A percentile compares a stretch with the other conserved stretches of the same genome.
Evolutionary conservation across 2,797 vertebrate species (phyloP).

Genomic region (Margarornis squamiger): DNA sequence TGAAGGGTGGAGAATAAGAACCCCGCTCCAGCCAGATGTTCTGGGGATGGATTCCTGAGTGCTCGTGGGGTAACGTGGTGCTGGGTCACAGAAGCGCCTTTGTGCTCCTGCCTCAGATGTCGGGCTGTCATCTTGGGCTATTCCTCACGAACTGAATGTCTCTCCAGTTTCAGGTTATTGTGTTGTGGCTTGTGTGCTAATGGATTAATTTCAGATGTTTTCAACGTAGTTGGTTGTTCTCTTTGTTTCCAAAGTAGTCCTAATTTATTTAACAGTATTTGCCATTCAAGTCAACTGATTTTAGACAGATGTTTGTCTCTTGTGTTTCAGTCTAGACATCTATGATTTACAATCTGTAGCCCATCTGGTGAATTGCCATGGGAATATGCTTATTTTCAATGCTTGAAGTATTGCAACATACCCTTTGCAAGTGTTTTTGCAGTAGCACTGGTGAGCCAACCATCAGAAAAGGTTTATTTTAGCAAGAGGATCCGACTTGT

Average conservation of each 20-base stretch:
- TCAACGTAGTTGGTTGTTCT: constrained; percentile 6
- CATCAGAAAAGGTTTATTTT: constrained; percentile 52
- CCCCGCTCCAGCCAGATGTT: constrained; percentile 25
- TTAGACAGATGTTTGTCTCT: constrained; percentile 66
- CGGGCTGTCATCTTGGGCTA: background rate
- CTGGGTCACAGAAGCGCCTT: background rate
- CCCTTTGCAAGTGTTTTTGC: constrained; percentile 41
- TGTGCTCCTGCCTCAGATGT: background rate
- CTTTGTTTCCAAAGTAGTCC: constrained; percentile 45
- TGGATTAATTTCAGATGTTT: constrained; percentile 62
- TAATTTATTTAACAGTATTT: constrained; percentile 68
- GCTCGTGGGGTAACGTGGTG: background rate
- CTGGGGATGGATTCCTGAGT: constrained; percentile 3
- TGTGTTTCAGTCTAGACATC: constrained; percentile 59
- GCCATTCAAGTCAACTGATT: constrained; percentile 54
- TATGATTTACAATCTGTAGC: constrained; percentile 63
- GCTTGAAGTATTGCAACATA: constrained; percentile 43
- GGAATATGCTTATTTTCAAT: constrained; percentile 62
- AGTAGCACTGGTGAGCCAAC: constrained; percentile 16
- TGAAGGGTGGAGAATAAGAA: background rate
- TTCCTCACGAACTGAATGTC: background rate
- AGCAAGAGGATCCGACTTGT: constrained; percentile 6
- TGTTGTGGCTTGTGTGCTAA: constrained; percentile 41
- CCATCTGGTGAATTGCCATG: constrained; percentile 56
- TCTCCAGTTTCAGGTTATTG: constrained; percentile 38